Evolutionary conservation across 2,888 invertebrate genomes (phyloP), one percentile per base, ranked within the genome.

Genomic region (Anthophora plumipes): DNA sequence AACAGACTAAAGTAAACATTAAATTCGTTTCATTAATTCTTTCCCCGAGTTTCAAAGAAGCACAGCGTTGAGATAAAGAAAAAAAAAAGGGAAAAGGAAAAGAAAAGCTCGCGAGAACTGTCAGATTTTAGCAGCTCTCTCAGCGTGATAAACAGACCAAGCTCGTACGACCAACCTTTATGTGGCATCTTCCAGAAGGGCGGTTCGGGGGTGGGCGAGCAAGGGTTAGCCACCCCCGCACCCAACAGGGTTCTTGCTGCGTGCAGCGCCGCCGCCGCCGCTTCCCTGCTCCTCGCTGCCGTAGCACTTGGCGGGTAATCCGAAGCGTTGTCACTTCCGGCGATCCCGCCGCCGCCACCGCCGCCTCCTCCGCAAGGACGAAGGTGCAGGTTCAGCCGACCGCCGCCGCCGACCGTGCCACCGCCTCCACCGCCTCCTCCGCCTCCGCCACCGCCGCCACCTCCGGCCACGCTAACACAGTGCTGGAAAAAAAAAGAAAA

Each of bases 141-240:
- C 17, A 52, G 31, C 14, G 22, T 17, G 11, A 37, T 20, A 70
- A 63, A 76, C 12, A 52, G 67, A 69, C n/a, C 52, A 60, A 50
- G 57, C 46, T 68, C 55, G 57, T 63, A 52, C 17, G 41, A 91
- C 94, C 94, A 94, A 97, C 97, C 97, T 96, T 97, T 97, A 94
- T 97, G 97, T 88, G 97, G 97, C 97, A 97, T 97, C 94, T 97
- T 97, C 97, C 97, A 97, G 94, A 97, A 96, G 90, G 96, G 96
- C 93, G 96, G 95, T 94, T 96, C 96, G 95, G 96, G 95, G 95
- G 96, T 95, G 95, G 96, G 95, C 94, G 95, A 94, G 91, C 95
- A 95, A 94, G 95, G 94, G 94, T 95, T 95, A 92, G 95, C 95
- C 92, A 95, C 95, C 95, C 95, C 94, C 94, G 94, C 94, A 92